Evolutionary conservation across 2,797 vertebrate species (phyloP), one percentile per base, ranked within the genome.

Genomic region (Dallia pectoralis): DNA sequence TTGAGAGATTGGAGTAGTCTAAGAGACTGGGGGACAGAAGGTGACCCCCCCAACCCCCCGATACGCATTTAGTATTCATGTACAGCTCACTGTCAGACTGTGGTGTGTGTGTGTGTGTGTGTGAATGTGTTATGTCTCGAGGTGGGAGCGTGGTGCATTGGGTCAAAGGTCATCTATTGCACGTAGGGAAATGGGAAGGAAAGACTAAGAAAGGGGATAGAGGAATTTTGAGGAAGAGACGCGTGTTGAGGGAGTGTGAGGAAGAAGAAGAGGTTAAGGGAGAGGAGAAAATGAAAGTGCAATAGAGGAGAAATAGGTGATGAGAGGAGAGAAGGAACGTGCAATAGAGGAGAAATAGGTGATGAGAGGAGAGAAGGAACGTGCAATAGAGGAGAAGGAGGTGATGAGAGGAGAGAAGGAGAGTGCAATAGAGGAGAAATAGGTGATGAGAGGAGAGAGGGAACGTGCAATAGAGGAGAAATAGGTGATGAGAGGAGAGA

Each of bases 21-120:
- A 76, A 73, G 78, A 80, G 73, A 40, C 5, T 3, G n/a, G 62
- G 73, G 73, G 79, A 78, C 71, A 79, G 69, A 40, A 79, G 83
- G 82, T 82, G 70, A 77, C 27, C n/a, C 77, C 56, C 65, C 33
- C 72, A 69, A 77, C 27, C n/a, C 77, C 56, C 65, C 33, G 71
- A 69, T 67, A 69, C 25, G 67, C 64, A 67, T 77, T 88, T 84
- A 83, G 75, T 71, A 87, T 87, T 86, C 83, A 82, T 62, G 49
- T 53, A 65, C 79, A 80, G 85, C 79, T 82, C 72, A 77, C 40
- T 48, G 73, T 75, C 47, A 77, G 64, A 70, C 36, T 40, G 67
- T 72, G 29, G 49, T 49, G 48, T 49, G 16, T 49, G 48, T 49
- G 48, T 51, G 48, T 51, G 5, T 51, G 16, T 51, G 48, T 18